phyloP scores from a whole-genome alignment of 1,140 invertebrate species.

The Calliopsis andreniformis region DNA sequence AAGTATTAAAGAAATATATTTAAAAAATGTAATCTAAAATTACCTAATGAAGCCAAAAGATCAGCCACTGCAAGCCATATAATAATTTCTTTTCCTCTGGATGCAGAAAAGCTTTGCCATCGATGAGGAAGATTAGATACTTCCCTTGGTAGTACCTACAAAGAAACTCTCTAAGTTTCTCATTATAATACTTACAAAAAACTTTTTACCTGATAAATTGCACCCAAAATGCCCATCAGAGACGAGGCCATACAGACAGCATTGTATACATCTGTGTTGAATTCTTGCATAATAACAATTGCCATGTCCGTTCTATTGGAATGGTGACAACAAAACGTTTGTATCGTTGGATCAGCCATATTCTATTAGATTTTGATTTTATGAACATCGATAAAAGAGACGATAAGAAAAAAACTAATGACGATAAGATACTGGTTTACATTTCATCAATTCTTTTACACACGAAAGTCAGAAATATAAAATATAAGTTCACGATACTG shows the following conservation, averaged over 20 bases:
- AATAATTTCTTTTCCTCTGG: slow-evolving; percentile 87
- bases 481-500: neutral
- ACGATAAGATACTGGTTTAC: slow-evolving; percentile 12
- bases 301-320: slow-evolving; percentile 84
- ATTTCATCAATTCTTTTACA: neutral
- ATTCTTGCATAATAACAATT: slow-evolving; percentile 85
- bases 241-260: slow-evolving; percentile 88
- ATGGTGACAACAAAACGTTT: slow-evolving; percentile 89
- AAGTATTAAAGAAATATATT: neutral
- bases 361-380: slow-evolving; percentile 34
- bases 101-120: slow-evolving; percentile 82
- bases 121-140: slow-evolving; percentile 74
- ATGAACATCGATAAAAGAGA: neutral
- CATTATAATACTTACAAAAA: neutral
- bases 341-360: slow-evolving; percentile 91
- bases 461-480: neutral
- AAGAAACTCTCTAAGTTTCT: slow-evolving; percentile 9
- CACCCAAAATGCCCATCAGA: slow-evolving; percentile 86
- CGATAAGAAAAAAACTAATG: slow-evolving; percentile 1
- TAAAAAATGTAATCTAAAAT: neutral
- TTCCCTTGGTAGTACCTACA: slow-evolving; percentile 82
- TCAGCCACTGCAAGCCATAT: slow-evolving; percentile 90
- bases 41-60: slow-evolving; percentile 87
- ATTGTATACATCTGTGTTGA: slow-evolving; percentile 87
- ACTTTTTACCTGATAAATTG: slow-evolving; percentile 86